Conservation (phyloP, 2,888 invertebrate species). For the Agonum fuliginosum region DNA sequence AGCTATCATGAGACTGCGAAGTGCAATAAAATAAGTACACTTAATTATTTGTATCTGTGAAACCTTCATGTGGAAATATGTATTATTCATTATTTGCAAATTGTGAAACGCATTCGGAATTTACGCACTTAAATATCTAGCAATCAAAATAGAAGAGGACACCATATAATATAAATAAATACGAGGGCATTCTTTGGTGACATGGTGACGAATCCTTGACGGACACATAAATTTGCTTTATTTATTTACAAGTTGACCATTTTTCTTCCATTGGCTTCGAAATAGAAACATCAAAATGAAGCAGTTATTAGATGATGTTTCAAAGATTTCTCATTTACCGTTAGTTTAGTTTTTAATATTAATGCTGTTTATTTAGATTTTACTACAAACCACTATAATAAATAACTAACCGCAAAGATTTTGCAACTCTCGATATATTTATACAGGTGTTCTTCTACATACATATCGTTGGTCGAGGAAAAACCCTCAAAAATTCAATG, state of each 20-base stretch:
- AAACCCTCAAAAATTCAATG: too few relatives aligned
- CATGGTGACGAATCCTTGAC: constrained; percentile 15
- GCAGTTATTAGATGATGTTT: too few relatives aligned
- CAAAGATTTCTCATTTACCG: too few relatives aligned
- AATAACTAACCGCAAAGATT: too few relatives aligned
- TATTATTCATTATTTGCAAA: constrained; percentile 43
- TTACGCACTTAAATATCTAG: constrained; percentile 32
- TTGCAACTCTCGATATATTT: too few relatives aligned
- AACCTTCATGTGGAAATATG: constrained; percentile 22
- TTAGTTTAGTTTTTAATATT: too few relatives aligned
- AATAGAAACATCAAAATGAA: neutral
- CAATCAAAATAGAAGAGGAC: constrained; percentile 36
- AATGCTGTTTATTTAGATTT: too few relatives aligned
- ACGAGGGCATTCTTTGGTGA: constrained; percentile 32
- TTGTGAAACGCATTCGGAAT: constrained; percentile 23
- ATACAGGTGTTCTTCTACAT: too few relatives aligned
- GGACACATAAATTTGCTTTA: neutral
- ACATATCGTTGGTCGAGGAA: too few relatives aligned
- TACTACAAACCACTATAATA: too few relatives aligned
- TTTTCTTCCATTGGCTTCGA: neutral
- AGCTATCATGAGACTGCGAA: neutral
- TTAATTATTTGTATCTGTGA: constrained; percentile 1
- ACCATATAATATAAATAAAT: constrained; percentile 23
- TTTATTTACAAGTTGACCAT: constrained; percentile 9
- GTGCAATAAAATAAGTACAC: constrained; percentile 16